Percentiles rank a stretch among this genome's conserved stretches.
Evolutionary conservation across 2,113 vertebrate genomes (phyloP).

Genomic region (Oceanodroma tethys): DNA sequence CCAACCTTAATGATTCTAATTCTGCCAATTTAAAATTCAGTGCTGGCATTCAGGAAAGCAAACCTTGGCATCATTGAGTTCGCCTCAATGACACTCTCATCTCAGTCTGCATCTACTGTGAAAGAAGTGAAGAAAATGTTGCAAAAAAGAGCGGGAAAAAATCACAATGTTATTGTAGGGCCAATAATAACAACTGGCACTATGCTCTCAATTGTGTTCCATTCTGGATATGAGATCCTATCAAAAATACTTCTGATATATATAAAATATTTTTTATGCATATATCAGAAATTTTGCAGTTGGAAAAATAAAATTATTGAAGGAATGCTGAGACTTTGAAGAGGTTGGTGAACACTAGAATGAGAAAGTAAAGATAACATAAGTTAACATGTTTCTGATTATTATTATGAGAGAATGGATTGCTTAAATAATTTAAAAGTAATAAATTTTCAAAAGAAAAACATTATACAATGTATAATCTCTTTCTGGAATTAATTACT

Average conservation of each 20-base stretch:
- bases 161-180: background rate
- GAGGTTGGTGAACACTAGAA: background rate
- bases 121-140: background rate
- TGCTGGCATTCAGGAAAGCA: background rate
- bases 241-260: background rate
- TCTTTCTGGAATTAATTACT: background rate
- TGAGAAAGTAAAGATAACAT: background rate
- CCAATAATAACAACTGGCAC: background rate
- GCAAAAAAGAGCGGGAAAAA: background rate
- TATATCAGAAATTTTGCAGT: background rate
- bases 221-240: background rate
- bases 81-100: background rate
- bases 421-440: background rate
- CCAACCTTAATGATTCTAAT: no score
- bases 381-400: background rate
- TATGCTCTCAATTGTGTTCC: background rate
- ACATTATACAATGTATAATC: background rate
- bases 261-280: background rate
- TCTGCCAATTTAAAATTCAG: background rate
- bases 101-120: background rate
- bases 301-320: background rate
- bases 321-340: background rate
- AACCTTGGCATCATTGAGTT: background rate
- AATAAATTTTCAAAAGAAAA: background rate
- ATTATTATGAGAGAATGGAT: background rate